Evolutionary conservation across 2,888 invertebrate species (phyloP).

Genomic region (Zaprionus lineosus): DNA sequence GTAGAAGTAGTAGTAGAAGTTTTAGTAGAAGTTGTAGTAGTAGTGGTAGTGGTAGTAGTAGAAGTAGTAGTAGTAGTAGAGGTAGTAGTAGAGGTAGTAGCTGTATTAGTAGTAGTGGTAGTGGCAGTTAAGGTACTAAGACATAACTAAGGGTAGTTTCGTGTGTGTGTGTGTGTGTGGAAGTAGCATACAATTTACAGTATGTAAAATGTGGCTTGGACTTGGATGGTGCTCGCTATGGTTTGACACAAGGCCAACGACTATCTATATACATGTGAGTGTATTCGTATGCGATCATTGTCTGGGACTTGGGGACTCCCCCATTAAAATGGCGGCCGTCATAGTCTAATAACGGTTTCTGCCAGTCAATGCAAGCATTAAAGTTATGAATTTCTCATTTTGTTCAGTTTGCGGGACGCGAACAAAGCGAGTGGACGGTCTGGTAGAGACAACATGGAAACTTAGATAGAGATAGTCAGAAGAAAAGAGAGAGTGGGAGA

Average conservation of each 20-base stretch:
- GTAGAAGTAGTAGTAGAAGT: conserved; percentile 23
- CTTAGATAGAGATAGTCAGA: conserved; percentile 9
- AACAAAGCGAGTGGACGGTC: conserved; percentile 7
- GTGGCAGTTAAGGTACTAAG: conserved; percentile 7
- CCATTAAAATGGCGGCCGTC: conserved; percentile 23
- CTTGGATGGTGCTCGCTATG: conserved; percentile 11
- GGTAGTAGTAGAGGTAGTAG: conserved; percentile 22
- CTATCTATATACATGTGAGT: not conserved
- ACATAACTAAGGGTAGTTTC: no score
- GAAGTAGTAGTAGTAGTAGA: conserved; percentile 34
- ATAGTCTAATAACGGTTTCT: conserved; percentile 17
- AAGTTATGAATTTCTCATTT: conserved; percentile 22
- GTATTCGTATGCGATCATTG: not conserved
- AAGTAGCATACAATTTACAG: conserved; percentile 10
- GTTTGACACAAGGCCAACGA: not conserved
- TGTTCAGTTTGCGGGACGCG: not conserved
- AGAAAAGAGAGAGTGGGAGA: conserved; percentile 2
- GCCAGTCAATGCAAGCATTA: conserved; percentile 23
- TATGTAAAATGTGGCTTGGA: not conserved
- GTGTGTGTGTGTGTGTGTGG: not conserved
- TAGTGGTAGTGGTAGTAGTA: conserved; percentile 11
- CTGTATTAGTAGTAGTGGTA: conserved; percentile 5
- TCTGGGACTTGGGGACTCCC: not conserved
- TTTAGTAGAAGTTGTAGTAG: conserved; percentile 7
- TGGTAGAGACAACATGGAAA: conserved; percentile 10